Percentiles rank a stretch among this genome's conserved stretches.
phyloP scores from a whole-genome alignment of 2,113 vertebrate genomes.

The Onychostoma macrolepis region DNA sequence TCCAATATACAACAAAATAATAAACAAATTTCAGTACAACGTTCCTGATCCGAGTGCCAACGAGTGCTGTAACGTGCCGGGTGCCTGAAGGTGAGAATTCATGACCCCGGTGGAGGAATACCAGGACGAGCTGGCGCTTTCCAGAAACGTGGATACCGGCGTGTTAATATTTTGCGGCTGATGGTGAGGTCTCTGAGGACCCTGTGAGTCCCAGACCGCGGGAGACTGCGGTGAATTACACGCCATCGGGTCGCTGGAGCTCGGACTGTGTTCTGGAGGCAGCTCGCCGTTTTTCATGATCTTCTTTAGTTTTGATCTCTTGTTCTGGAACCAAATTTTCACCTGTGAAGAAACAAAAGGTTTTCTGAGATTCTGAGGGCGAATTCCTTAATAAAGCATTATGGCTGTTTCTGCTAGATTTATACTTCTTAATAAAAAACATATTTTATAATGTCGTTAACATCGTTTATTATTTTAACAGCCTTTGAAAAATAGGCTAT shows the following conservation, averaged over 20 bases:
- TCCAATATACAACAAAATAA: constrained; percentile 78
- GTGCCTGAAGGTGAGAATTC: constrained; percentile 88
- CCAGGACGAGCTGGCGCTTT: constrained; percentile 88
- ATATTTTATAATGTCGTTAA: not conserved
- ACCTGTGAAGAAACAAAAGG: constrained; percentile 75
- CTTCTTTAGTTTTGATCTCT: constrained; percentile 99
- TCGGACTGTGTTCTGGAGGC: constrained; percentile 97
- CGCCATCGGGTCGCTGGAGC: constrained; percentile 98
- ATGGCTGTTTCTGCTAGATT: not conserved
- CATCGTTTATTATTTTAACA: not conserved
- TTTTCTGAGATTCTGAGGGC: not conserved
- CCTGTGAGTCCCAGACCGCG: constrained; percentile 97
- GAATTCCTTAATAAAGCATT: not conserved
- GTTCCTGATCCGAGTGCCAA: constrained; percentile 95
- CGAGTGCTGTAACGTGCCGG: constrained; percentile 93
- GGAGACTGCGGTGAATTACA: constrained; percentile 99
- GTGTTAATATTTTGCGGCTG: constrained; percentile 88
- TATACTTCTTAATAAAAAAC: not conserved
- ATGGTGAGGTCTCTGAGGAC: constrained; percentile 83
- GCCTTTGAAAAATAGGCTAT: not conserved
- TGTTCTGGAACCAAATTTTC: constrained; percentile 99
- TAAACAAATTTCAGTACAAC: constrained; percentile 86
- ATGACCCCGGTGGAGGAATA: constrained; percentile 85
- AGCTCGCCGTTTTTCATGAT: constrained; percentile 99
- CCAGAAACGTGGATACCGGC: constrained; percentile 88